These are phyloP conservation scores for Drosophila kuntzei DNA, from an alignment of 2,888 invertebrate genomes.

Conservation along the genomic window DNA sequence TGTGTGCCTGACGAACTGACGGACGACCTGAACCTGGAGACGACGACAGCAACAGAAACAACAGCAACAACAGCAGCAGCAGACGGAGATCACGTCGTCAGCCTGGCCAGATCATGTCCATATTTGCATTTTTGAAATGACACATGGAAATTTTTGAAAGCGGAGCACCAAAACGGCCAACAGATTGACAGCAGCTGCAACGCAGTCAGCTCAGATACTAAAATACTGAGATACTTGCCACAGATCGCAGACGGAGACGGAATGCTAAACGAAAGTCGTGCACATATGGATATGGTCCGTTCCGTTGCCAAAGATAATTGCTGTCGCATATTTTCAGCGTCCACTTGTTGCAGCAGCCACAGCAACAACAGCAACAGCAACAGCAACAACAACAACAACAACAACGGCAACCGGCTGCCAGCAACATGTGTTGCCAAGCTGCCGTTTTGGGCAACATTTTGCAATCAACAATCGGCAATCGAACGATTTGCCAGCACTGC, in stretches of 20 bases:
- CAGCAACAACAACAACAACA: conserved; percentile 27
- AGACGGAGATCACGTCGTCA: conserved; percentile 12
- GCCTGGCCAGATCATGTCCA: conserved; percentile 75
- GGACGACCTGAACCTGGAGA: conserved; percentile 7
- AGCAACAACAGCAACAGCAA: conserved; percentile 27
- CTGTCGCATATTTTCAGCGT: conserved; percentile 75
- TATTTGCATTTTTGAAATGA: conserved; percentile 82
- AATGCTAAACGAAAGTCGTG: conserved; percentile 73
- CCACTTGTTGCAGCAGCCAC: conserved; percentile 68
- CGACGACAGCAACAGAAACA: neutral
- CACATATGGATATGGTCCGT: conserved; percentile 50
- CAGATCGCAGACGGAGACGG: conserved; percentile 26
- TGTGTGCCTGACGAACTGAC: conserved; percentile 65
- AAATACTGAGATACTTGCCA: conserved; percentile 11
- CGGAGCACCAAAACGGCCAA: conserved; percentile 71
- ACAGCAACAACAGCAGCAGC: neutral
- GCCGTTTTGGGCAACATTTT: conserved; percentile 65
- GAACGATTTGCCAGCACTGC: conserved; percentile 32
- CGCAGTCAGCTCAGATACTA: conserved; percentile 33
- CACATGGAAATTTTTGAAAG: conserved; percentile 79
- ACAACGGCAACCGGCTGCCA: conserved; percentile 38
- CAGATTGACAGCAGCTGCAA: conserved; percentile 82
- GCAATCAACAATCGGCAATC: conserved; percentile 14
- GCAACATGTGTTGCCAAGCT: conserved; percentile 71
- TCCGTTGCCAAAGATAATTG: conserved; percentile 70